A percentile compares a stretch with the other conserved stretches of the same genome.
Evolutionary conservation across 2,113 vertebrate genomes (phyloP).

Genomic region (Stegostoma tigrinum): DNA sequence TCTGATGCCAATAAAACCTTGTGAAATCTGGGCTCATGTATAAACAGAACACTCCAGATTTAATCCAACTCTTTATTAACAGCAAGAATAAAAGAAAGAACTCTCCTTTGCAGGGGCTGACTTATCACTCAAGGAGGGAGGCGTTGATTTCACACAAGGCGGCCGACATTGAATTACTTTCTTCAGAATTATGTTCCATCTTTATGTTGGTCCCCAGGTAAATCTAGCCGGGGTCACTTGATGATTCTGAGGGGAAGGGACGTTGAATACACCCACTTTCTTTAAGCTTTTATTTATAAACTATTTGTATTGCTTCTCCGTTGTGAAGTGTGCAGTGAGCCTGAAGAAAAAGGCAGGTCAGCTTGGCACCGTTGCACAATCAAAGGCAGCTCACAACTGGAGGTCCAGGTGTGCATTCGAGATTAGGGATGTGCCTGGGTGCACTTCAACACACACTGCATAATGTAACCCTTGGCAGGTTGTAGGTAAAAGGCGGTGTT

Average conservation of each 20-base stretch:
- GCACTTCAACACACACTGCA: not conserved
- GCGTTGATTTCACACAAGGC: not conserved
- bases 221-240: not conserved
- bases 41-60: conserved; percentile 19
- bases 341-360: not conserved
- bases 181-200: not conserved
- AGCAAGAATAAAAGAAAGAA: not conserved
- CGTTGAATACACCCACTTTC: not conserved
- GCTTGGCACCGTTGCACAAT: not conserved
- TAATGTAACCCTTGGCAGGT: not conserved
- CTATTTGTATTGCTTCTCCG: not conserved
- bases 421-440: not conserved
- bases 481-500: not conserved
- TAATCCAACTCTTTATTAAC: not conserved
- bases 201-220: not conserved
- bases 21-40: not conserved
- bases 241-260: not conserved
- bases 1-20: conserved; percentile 8
- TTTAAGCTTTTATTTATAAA: not conserved
- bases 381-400: not conserved
- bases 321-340: not conserved
- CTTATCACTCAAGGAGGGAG: not conserved
- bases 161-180: not conserved
- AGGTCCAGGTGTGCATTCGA: not conserved
- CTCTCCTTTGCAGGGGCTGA: not conserved